Conservation (phyloP, 2,113 vertebrate species). For the Poeciliopsis retropinna region DNA sequence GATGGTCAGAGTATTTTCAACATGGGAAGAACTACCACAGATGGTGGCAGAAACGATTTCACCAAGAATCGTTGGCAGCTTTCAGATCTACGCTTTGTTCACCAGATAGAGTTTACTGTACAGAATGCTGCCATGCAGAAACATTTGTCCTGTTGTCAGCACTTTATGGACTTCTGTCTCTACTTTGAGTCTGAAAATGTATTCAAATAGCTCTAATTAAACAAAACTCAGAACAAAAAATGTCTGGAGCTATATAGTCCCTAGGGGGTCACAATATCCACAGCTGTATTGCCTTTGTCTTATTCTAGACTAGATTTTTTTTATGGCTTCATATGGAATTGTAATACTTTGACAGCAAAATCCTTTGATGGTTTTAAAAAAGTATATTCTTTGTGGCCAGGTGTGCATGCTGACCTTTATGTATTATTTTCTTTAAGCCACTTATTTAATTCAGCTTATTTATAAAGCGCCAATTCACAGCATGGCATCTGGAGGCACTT, state of each 20-base stretch:
- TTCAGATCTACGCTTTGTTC: not conserved
- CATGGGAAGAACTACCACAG: not conserved
- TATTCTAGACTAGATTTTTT: not conserved
- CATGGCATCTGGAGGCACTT: too few relatives aligned
- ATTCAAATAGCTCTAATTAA: conserved; percentile 4
- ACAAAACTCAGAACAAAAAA: not conserved
- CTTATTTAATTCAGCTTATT: not conserved
- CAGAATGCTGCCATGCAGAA: not conserved
- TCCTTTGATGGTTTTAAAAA: not conserved
- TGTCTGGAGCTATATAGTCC: not conserved
- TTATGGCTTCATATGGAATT: not conserved
- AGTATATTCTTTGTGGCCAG: not conserved
- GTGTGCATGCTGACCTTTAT: not conserved
- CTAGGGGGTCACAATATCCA: not conserved
- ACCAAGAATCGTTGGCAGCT: not conserved
- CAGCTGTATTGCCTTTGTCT: not conserved
- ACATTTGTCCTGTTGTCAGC: not conserved
- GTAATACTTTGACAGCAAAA: not conserved
- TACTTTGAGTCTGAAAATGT: not conserved
- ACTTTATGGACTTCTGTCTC: not conserved
- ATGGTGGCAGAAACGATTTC: not conserved
- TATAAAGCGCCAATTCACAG: too few relatives aligned
- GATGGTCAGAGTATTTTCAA: not conserved
- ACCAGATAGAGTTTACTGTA: not conserved
- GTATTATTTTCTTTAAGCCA: not conserved